phyloP scores from a whole-genome alignment of 2,888 invertebrate species.

The Hybos culiciformis region DNA sequence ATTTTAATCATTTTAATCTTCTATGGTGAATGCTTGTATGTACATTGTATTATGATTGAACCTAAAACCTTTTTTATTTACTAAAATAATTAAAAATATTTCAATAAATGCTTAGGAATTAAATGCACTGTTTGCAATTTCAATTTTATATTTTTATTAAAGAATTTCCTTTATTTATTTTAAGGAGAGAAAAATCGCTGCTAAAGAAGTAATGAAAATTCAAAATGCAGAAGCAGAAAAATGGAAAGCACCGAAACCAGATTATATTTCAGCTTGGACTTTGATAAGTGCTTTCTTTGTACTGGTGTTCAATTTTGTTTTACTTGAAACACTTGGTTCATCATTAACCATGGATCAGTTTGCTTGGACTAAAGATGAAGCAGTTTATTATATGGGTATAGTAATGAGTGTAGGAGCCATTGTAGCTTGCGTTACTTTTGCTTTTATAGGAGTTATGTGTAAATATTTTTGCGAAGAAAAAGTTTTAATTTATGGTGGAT shows the following conservation, averaged over 20 bases:
- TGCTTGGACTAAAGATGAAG: constrained; percentile 65
- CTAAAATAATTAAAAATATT: no score
- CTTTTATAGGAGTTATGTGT: constrained; percentile 55
- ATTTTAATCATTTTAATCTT: no score
- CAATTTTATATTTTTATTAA: no score
- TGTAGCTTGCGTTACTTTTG: constrained; percentile 60
- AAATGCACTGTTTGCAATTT: no score
- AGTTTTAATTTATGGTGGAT: constrained; percentile 72
- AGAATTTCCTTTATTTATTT: constrained; percentile 6
- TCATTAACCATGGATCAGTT: constrained; percentile 81
- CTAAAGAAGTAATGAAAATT: constrained; percentile 65
- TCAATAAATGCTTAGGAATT: no score
- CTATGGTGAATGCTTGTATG: no score
- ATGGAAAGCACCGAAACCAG: constrained; percentile 55
- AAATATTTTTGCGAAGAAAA: constrained; percentile 58
- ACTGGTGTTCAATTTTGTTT: constrained; percentile 74
- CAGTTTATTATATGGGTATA: constrained; percentile 68
- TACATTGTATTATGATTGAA: no score
- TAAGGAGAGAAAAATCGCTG: constrained; percentile 56
- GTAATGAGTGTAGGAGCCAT: constrained; percentile 68
- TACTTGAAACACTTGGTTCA: constrained; percentile 75
- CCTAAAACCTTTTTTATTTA: no score
- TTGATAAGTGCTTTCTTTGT: constrained; percentile 69
- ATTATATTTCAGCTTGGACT: constrained; percentile 63
- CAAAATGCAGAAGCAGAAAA: constrained; percentile 59